Evolutionary conservation across 1,140 invertebrate species (phyloP).

Genomic region (Drosophila malerkotliana): DNA sequence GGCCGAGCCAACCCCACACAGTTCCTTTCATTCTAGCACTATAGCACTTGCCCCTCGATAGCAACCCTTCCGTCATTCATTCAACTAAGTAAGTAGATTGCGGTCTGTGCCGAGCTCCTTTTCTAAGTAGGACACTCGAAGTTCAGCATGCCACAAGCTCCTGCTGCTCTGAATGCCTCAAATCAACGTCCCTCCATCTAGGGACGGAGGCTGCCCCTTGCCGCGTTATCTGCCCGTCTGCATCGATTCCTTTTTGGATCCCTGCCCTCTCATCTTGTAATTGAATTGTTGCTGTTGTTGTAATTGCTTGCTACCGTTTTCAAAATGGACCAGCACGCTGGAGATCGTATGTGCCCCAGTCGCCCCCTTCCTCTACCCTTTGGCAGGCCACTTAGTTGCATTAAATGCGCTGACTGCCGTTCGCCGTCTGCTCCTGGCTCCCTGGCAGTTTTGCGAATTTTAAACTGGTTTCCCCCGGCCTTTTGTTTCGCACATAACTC

Average conservation of each 20-base stretch:
- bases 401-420: slow-evolving; percentile 37
- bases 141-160: not conserved
- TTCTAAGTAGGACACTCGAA: not conserved
- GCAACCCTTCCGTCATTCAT: not conserved
- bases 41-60: too few relatives aligned
- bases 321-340: slow-evolving; percentile 58
- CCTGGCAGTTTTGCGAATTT: slow-evolving; percentile 56
- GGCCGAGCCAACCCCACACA: too few relatives aligned
- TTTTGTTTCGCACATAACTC: slow-evolving; percentile 53
- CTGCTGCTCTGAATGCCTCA: too few relatives aligned
- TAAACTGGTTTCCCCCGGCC: slow-evolving; percentile 45
- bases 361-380: not conserved
- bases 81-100: not conserved
- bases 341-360: slow-evolving; percentile 13
- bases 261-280: slow-evolving; percentile 44
- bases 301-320: slow-evolving; percentile 82
- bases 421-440: slow-evolving; percentile 6
- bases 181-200: too few relatives aligned
- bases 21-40: too few relatives aligned
- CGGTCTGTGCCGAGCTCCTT: not conserved
- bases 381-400: slow-evolving; percentile 57
- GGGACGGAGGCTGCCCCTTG: not conserved
- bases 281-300: slow-evolving; percentile 82
- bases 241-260: slow-evolving; percentile 25
- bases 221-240: slow-evolving; percentile 48